A percentile compares a stretch with the other conserved stretches of the same genome.
phyloP scores from a whole-genome alignment of 1,140 invertebrate species.

The Vanessa atalanta region DNA sequence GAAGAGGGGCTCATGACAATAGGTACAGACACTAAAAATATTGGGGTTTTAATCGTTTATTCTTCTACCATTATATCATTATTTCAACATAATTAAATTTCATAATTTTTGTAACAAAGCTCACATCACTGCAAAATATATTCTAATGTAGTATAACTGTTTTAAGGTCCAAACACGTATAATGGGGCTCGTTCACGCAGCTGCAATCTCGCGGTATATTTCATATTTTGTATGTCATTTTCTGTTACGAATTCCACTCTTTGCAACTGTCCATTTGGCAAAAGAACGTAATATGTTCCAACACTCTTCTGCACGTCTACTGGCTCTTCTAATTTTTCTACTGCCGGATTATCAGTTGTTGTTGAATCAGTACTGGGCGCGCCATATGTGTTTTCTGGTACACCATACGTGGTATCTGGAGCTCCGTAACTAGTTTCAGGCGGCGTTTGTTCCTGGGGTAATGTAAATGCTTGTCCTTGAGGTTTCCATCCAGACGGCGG shows the following conservation, averaged over 20 bases:
- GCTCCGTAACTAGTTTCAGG: conserved; percentile 64
- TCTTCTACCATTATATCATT: too few relatives aligned
- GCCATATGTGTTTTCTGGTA: conserved; percentile 45
- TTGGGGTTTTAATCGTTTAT: too few relatives aligned
- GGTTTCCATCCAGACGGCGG: conserved; percentile 70
- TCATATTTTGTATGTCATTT: conserved; percentile 71
- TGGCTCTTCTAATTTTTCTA: conserved; percentile 62
- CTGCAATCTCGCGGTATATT: conserved; percentile 59
- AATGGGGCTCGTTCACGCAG: conserved; percentile 56
- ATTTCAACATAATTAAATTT: too few relatives aligned
- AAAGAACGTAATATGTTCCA: conserved; percentile 65
- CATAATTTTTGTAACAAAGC: neutral
- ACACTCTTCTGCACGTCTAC: conserved; percentile 66
- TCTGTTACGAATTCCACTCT: conserved; percentile 62
- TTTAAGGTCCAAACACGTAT: conserved; percentile 57
- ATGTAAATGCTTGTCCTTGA: conserved; percentile 51
- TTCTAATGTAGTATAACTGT: neutral
- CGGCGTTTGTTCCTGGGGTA: conserved; percentile 57
- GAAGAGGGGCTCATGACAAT: too few relatives aligned
- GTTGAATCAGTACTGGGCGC: conserved; percentile 51
- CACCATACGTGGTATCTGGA: conserved; percentile 61
- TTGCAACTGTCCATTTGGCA: conserved; percentile 67
- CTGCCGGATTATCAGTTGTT: conserved; percentile 57
- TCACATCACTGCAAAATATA: neutral
- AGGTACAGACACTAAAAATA: too few relatives aligned